Evolutionary conservation across 1,140 invertebrate genomes (phyloP).

Genomic region (Pantala flavescens): DNA sequence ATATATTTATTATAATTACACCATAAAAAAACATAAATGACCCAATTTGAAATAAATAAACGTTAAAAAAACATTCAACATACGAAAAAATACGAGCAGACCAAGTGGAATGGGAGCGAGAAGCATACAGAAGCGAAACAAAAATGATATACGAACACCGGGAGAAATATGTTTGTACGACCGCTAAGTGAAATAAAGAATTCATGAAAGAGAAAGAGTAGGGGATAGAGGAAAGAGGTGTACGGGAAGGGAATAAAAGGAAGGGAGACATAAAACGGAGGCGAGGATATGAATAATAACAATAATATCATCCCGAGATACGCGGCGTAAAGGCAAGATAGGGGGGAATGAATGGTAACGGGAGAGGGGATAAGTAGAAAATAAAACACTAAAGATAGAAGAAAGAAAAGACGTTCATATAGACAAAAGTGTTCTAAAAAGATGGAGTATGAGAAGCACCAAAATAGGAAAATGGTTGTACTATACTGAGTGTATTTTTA

Average conservation of each 20-base stretch:
- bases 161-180: not conserved
- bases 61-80: too few species aligned
- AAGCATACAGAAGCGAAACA: not conserved
- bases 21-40: too few species aligned
- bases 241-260: not conserved
- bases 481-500: too few species aligned
- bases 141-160: not conserved
- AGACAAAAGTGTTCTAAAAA: too few species aligned
- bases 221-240: not conserved
- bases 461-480: too few species aligned
- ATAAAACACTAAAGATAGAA: too few species aligned
- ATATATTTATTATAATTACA: too few species aligned
- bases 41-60: too few species aligned
- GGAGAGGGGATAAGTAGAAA: too few species aligned
- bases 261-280: not conserved
- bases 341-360: not conserved
- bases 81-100: not conserved
- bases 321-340: not conserved
- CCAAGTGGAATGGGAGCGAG: not conserved
- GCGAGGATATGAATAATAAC: not conserved
- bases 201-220: not conserved
- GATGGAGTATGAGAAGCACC: too few species aligned
- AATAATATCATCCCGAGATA: too few species aligned
- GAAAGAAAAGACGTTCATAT: too few species aligned
- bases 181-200: constrained; percentile 6